Percentiles rank a stretch among this genome's conserved stretches.
Evolutionary conservation across 2,888 invertebrate genomes (phyloP).

Genomic region (Agapostemon virescens): DNA sequence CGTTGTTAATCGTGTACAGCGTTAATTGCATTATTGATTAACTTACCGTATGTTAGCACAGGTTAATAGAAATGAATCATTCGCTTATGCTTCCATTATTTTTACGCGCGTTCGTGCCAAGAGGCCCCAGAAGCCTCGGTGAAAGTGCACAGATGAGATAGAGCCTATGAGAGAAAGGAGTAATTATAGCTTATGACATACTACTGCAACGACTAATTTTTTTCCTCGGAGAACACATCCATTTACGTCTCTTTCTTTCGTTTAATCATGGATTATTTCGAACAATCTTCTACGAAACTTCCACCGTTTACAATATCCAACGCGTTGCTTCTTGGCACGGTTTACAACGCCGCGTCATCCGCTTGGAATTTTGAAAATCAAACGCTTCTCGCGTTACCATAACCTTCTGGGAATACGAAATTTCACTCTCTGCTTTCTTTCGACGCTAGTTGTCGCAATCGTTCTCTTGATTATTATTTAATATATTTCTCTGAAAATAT

Average conservation of each 20-base stretch:
- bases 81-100: constrained; percentile 22
- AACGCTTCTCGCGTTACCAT: constrained; percentile 8
- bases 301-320: not conserved
- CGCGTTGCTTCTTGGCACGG: constrained; percentile 2
- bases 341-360: not conserved
- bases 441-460: not conserved
- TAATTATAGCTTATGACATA: constrained; percentile 66
- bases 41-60: not conserved
- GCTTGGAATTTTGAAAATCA: constrained; percentile 16
- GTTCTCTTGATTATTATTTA: not conserved
- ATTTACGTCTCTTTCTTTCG: constrained; percentile 3
- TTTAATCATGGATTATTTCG: not conserved
- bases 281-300: constrained; percentile 1
- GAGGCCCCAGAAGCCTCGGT: constrained; percentile 52
- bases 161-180: constrained; percentile 65
- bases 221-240: constrained; percentile 33
- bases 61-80: not conserved
- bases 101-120: constrained; percentile 38
- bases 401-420: not conserved
- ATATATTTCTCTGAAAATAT: not conserved
- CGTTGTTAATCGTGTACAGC: too few relatives aligned
- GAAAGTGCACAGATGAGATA: constrained; percentile 62
- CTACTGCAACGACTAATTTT: constrained; percentile 58
- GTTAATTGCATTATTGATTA: not conserved
- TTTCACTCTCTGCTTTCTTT: not conserved